Evolutionary conservation across 2,888 invertebrate genomes (phyloP), one percentile per base, ranked within the genome.

Genomic region (Clunio marinus): DNA sequence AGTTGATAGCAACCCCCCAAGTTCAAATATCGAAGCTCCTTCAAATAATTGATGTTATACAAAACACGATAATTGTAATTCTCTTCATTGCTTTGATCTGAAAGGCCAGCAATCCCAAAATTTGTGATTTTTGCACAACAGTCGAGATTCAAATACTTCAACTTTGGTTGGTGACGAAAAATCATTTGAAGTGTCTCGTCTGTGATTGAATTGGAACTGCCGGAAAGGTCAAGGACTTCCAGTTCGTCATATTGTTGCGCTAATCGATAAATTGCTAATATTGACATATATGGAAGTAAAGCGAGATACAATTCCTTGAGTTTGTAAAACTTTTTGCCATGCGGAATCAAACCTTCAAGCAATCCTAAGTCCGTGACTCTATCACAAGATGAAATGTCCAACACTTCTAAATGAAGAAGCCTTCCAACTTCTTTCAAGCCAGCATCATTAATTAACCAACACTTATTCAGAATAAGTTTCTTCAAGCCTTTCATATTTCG

Each of bases 101-200:
- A 25, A 3, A 37, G 27, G 4, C 68, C 68, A 0, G 57, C 41
- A 1, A 68, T 58, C 5, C 68, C 68, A 24, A 17, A 41, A 17
- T 68, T 58, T n/a, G 68, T 41, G 1, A 68, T 68, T 68, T 68
- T 68, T 13, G 68, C 68, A 25, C 68, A 68, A 20, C 68, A 68
- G 41, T 68, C 68, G 15, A 68, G 58, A 41, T 68, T 68, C 7
- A 68, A 15, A 25, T 58, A 32, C 4, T 37, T 57, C 4, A 68
- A 15, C 22, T 58, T 58, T 10, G n/a, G 13, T 27, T 68, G 68
- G 37, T 68, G 41, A 7, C 68, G 15, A 15, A 68, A 68, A 27
- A 68, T 58, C 68, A 66, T 66, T 66, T 66, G 66, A 4, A 66
- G 2, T 10, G 68, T 25, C 37, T 68, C 68, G 17, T 68, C 68